Conservation (phyloP, 2,113 vertebrate genomes). For the Paralichthys olivaceus region DNA sequence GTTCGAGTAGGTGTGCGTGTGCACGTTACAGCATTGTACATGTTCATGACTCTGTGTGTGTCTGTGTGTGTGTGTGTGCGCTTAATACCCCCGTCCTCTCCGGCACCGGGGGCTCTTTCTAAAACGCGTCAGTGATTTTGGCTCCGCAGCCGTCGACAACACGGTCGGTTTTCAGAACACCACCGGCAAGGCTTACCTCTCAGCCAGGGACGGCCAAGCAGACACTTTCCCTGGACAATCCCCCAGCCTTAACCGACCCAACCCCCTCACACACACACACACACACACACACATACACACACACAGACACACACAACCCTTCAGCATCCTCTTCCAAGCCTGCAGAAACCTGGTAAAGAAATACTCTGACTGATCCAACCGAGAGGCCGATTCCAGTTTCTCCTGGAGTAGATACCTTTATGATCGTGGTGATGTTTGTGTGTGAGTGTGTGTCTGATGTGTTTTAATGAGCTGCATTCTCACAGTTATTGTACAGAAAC, state of each 20-base stretch:
- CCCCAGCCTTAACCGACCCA: constrained; percentile 26
- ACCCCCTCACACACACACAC: constrained; percentile 22
- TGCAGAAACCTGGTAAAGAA: constrained; percentile 57
- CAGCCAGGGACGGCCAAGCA: constrained; percentile 66
- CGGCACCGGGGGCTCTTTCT: constrained; percentile 48
- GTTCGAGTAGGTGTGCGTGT: constrained; percentile 59
- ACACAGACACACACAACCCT: constrained; percentile 25
- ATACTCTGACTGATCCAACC: constrained; percentile 60
- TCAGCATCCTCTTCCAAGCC: constrained; percentile 54
- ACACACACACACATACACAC: constrained; percentile 19
- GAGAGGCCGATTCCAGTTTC: constrained; percentile 51
- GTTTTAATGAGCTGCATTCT: constrained; percentile 19
- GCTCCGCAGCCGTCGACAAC: constrained; percentile 54
- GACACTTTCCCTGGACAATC: constrained; percentile 68
- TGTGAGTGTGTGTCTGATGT: constrained; percentile 4
- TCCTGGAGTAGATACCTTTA: constrained; percentile 60
- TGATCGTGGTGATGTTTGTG: constrained; percentile 19
- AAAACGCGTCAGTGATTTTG: constrained; percentile 71
- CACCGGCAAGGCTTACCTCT: constrained; percentile 64
- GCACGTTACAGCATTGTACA: constrained; percentile 37
- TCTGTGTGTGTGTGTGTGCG: constrained; percentile 33
- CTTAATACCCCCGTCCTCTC: constrained; percentile 64
- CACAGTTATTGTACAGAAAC: constrained; percentile 7
- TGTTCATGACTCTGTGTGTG: constrained; percentile 24
- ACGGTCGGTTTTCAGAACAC: constrained; percentile 66